Conservation (phyloP, 2,888 invertebrate genomes). For the Stenodema calcarata region DNA sequence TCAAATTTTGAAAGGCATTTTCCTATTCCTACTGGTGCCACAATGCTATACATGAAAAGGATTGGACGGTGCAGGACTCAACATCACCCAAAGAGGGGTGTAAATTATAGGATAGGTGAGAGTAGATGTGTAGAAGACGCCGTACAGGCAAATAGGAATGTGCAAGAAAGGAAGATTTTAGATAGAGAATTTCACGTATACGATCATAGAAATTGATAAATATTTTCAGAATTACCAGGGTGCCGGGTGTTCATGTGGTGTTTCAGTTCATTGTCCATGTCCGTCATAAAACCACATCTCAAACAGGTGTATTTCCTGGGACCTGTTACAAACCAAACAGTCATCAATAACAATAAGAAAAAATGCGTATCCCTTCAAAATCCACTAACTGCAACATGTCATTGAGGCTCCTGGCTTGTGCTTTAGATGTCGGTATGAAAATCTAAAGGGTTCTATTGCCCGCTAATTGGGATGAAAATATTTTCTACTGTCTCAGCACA, state of each 20-base stretch:
- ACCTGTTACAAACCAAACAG: not conserved
- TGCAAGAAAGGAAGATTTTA: not conserved
- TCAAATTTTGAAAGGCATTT: not conserved
- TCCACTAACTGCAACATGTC: no score
- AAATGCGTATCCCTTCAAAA: no score
- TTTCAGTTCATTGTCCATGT: not conserved
- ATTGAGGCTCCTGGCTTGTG: no score
- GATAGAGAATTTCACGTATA: no score
- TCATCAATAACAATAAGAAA: not conserved
- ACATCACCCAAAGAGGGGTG: not conserved
- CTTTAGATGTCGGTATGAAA: no score
- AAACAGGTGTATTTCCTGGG: not conserved
- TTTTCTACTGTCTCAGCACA: no score
- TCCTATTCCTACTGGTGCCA: not conserved
- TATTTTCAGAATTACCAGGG: not conserved
- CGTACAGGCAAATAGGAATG: not conserved
- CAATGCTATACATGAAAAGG: not conserved
- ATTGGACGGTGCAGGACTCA: not conserved
- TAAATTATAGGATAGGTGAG: not conserved
- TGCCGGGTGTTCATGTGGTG: not conserved
- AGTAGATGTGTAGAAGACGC: no score
- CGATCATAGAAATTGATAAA: not conserved
- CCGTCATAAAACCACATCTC: constrained; percentile 4
- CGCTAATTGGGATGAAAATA: no score
- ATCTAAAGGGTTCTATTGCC: no score